Conservation (phyloP, 2,797 vertebrate species). For the Apogon talboti region DNA sequence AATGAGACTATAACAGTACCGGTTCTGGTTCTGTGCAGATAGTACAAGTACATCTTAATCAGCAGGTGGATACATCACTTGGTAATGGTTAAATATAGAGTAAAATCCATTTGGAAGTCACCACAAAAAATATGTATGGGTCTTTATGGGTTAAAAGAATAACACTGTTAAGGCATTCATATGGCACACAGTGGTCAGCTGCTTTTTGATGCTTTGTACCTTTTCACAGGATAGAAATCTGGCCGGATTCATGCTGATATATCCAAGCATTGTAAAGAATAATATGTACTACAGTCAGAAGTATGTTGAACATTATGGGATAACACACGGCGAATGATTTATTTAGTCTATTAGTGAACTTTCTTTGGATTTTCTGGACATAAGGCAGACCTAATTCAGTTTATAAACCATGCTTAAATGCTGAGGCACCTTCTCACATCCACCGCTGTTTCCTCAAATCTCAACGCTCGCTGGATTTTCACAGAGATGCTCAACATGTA, state of each 20-base stretch:
- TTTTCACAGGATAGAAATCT: constrained; percentile 4
- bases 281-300: not conserved
- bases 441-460: constrained; percentile 6
- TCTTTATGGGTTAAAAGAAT: too few species aligned
- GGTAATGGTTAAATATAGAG: too few species aligned
- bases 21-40: too few species aligned
- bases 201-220: constrained; percentile 7
- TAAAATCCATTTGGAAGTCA: too few species aligned
- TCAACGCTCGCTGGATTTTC: constrained; percentile 12
- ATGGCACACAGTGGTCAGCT: not conserved
- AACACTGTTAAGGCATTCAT: too few species aligned
- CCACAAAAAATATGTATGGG: too few species aligned
- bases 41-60: too few species aligned
- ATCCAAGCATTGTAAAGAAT: not conserved
- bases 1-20: too few species aligned
- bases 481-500: constrained; percentile 12
- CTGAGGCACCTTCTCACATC: constrained; percentile 7
- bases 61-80: too few species aligned
- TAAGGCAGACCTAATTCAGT: constrained; percentile 8
- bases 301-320: not conserved
- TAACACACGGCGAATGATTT: not conserved
- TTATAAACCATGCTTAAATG: too few species aligned
- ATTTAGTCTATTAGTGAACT: not conserved
- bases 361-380: not conserved
- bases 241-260: not conserved